These are phyloP conservation scores for Acropora yongei DNA, from an alignment of 64 coral and sea anemone species.

Conservation along the genomic window DNA sequence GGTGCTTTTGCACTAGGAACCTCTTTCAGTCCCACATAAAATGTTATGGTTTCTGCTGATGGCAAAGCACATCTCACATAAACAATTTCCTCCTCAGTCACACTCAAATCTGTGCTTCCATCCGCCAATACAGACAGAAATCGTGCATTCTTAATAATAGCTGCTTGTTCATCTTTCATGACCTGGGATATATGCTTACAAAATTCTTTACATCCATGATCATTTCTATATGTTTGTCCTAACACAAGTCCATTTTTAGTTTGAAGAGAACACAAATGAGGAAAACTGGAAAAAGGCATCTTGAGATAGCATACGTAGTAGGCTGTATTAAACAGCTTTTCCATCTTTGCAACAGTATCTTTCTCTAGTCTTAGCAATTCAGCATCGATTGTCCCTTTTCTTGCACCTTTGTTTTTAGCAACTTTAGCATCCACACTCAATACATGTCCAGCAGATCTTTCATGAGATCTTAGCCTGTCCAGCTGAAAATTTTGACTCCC, in stretches of 20 bases:
- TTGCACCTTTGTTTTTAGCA: constrained; percentile 23
- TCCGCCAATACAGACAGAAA: constrained; percentile 27
- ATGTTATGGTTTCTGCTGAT: constrained; percentile 40
- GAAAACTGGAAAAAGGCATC: constrained; percentile 45
- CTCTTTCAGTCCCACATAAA: constrained; percentile 22
- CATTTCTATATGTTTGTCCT: constrained; percentile 58
- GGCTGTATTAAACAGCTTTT: constrained; percentile 46
- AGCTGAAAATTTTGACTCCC: constrained; percentile 41
- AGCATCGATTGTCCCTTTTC: constrained; percentile 28
- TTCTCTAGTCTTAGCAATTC: background rate
- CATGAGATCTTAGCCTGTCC: constrained; percentile 10
- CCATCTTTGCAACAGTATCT: background rate
- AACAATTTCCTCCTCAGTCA: constrained; percentile 8
- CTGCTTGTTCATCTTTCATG: constrained; percentile 27
- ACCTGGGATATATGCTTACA: constrained; percentile 49
- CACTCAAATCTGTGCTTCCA: constrained; percentile 30
- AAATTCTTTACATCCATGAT: constrained; percentile 68
- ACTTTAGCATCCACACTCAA: constrained; percentile 26
- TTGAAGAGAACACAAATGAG: constrained; percentile 62
- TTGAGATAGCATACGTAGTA: constrained; percentile 31
- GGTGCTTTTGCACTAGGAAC: constrained; percentile 29
- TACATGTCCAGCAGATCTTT: constrained; percentile 21
- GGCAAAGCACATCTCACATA: constrained; percentile 24
- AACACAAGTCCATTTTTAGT: constrained; percentile 44
- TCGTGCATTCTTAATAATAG: constrained; percentile 26